Percentiles rank a stretch among this genome's conserved stretches.
Conservation (phyloP, 2,797 vertebrate species). For the Apodemus agrarius region DNA sequence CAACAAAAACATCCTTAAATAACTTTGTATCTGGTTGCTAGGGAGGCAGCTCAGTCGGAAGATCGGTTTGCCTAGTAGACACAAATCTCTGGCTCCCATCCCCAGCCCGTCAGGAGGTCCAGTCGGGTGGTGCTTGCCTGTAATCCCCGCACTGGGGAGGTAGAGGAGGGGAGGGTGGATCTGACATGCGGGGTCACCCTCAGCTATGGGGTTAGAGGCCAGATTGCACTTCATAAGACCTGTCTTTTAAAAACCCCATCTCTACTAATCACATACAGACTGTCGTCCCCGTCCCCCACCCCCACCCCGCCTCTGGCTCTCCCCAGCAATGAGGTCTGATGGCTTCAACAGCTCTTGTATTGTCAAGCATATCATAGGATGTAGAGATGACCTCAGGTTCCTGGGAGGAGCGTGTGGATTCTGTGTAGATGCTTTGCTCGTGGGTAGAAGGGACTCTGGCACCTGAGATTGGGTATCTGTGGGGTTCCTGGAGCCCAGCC, state of each 20-base stretch:
- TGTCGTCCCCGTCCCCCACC: no score
- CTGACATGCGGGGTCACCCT: background rate
- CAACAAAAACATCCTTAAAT: background rate
- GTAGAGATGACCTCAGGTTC: background rate
- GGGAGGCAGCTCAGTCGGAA: background rate
- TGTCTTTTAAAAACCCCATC: background rate
- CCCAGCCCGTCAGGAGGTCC: background rate
- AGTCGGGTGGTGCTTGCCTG: rapidly evolving
- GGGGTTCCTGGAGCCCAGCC: background rate
- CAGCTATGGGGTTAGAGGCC: background rate
- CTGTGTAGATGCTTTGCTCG: background rate
- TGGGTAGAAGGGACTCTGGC: background rate
- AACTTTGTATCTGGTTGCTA: background rate
- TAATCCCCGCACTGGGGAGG: background rate
- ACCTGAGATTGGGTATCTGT: background rate
- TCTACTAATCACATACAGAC: background rate
- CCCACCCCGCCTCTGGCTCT: no score
- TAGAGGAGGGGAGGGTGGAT: background rate
- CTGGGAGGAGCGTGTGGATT: background rate
- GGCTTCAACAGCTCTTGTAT: background rate
- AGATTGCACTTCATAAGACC: background rate
- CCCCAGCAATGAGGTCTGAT: background rate
- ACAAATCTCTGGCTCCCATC: background rate
- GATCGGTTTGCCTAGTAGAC: background rate
- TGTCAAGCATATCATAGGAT: background rate